Percentiles rank a stretch among this genome's conserved stretches.
Conservation (phyloP, 2,888 invertebrate genomes). For the Anticlea derivata region DNA sequence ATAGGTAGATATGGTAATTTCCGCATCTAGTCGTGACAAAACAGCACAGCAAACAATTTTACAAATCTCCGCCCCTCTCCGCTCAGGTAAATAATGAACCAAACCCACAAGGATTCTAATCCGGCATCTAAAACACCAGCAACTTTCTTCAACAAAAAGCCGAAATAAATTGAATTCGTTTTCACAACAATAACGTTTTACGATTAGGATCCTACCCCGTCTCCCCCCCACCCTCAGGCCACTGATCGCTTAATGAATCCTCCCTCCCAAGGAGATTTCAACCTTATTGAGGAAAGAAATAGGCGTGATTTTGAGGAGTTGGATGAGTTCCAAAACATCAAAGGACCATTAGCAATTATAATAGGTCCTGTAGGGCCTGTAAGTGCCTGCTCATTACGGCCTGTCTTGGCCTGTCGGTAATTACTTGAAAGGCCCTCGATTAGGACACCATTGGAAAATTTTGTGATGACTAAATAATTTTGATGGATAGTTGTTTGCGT, state of each 20-base stretch:
- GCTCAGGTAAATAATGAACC: not conserved
- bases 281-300: slow-evolving; percentile 13
- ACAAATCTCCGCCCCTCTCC: no score
- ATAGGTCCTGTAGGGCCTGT: slow-evolving; percentile 48
- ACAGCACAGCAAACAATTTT: no score
- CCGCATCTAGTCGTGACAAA: no score
- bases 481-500: slow-evolving; percentile 1
- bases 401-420: slow-evolving; percentile 11
- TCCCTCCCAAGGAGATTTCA: slow-evolving; percentile 12
- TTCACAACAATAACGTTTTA: slow-evolving; percentile 40
- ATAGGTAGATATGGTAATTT: no score
- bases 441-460: slow-evolving; percentile 20
- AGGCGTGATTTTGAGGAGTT: slow-evolving; percentile 17
- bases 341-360: slow-evolving; percentile 75
- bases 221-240: slow-evolving; percentile 31
- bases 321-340: slow-evolving; percentile 21
- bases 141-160: slow-evolving; percentile 13
- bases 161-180: slow-evolving; percentile 36
- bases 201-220: slow-evolving; percentile 36
- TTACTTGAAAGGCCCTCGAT: slow-evolving; percentile 19
- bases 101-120: not conserved
- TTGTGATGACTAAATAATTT: slow-evolving; percentile 22
- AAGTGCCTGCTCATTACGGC: slow-evolving; percentile 71
- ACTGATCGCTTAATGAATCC: slow-evolving; percentile 40
- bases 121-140: slow-evolving; percentile 2